Evolutionary conservation across 2,113 vertebrate species (phyloP).

Genomic region (Gasterosteus aculeatus): DNA sequence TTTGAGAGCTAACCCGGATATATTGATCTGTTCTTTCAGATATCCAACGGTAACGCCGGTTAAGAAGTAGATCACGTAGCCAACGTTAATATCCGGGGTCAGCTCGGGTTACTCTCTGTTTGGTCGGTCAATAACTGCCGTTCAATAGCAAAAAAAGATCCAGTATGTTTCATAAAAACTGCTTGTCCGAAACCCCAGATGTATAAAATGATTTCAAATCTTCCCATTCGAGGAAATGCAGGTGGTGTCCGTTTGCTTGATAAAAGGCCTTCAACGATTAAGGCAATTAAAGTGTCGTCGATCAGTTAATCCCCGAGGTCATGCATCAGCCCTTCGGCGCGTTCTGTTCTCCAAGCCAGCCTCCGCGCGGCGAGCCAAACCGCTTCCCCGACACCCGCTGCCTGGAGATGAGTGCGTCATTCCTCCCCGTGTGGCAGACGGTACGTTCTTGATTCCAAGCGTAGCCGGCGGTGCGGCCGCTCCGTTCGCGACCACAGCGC

Average conservation of each 20-base stretch:
- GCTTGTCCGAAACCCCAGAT: background rate
- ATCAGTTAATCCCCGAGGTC: background rate
- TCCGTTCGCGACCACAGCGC: constrained; percentile 52
- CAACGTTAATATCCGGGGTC: too few relatives aligned
- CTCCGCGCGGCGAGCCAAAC: background rate
- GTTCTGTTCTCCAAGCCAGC: background rate
- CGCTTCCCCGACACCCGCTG: background rate
- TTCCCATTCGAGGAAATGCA: background rate
- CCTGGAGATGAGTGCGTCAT: constrained; percentile 37
- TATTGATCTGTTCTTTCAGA: too few relatives aligned
- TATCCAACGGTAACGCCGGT: too few relatives aligned
- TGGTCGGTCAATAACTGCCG: too few relatives aligned
- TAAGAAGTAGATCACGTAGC: too few relatives aligned
- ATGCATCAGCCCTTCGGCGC: background rate
- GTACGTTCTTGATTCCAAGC: constrained; percentile 49
- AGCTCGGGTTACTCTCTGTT: too few relatives aligned
- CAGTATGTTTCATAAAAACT: background rate
- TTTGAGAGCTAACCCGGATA: too few relatives aligned
- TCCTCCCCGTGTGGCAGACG: constrained; percentile 57
- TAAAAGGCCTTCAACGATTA: background rate
- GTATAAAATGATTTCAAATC: background rate
- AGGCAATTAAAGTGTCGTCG: background rate
- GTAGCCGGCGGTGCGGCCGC: constrained; percentile 32
- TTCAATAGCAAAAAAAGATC: too few relatives aligned
- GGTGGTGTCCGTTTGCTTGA: background rate